Evolutionary conservation across 2,888 invertebrate genomes (phyloP).

Genomic region (Coronaproctus castanopsis): DNA sequence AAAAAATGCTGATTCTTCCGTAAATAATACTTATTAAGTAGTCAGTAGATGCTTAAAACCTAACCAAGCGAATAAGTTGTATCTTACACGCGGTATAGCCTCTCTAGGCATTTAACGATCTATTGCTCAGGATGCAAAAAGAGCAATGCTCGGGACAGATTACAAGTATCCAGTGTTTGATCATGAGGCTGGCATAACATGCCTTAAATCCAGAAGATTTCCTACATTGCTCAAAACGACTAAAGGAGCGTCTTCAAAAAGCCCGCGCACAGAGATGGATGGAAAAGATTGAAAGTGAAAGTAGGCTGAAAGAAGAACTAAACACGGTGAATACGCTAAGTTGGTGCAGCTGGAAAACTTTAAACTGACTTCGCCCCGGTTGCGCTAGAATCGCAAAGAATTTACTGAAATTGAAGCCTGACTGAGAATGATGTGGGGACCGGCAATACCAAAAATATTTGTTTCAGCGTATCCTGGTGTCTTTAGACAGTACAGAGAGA

Average conservation of each 20-base stretch:
- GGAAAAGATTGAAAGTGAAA: not conserved
- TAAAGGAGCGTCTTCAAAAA: not conserved
- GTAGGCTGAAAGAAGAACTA: not conserved
- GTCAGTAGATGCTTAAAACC: not conserved
- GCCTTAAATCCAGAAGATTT: not conserved
- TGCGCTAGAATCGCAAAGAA: not conserved
- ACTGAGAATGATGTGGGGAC: not conserved
- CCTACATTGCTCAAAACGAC: not conserved
- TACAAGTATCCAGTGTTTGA: too few relatives aligned
- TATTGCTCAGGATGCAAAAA: not conserved
- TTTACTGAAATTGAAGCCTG: not conserved
- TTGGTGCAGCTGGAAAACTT: not conserved
- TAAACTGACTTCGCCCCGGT: not conserved
- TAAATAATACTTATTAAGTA: not conserved
- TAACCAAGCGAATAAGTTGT: not conserved
- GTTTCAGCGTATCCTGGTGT: not conserved
- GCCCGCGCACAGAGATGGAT: not conserved
- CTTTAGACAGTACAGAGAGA: not conserved
- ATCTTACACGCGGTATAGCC: too few relatives aligned
- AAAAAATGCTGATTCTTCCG: not conserved
- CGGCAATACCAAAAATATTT: not conserved
- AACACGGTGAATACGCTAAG: not conserved
- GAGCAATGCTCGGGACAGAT: not conserved
- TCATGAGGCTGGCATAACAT: not conserved
- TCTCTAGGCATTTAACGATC: not conserved